Evolutionary conservation across 2,797 vertebrate species (phyloP), one percentile per base, ranked within the genome.

Genomic region (Dryobates pubescens): DNA sequence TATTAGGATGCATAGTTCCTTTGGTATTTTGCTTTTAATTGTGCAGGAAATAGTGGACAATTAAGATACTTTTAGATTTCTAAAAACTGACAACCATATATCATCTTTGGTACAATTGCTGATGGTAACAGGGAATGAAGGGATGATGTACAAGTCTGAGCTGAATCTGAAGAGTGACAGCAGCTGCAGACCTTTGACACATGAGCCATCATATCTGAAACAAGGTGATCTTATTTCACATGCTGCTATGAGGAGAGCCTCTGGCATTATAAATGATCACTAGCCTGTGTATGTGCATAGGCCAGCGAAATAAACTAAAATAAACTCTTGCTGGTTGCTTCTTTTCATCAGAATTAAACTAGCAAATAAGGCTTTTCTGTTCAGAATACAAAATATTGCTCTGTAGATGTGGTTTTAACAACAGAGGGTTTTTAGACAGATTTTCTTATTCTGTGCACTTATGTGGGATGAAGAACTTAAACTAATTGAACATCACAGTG

Each of bases 171-270:
- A 93, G 79, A 91, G 93, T 89, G 80, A 86, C 90, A 97, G 97
- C 96, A 98, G 97, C 97, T 98, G 98, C 97, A 96, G 94, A 92
- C 89, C 85, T 96, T 92, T 94, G 95, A 97, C 86, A 97, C 91
- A 96, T 82, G 96, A 98, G 96, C 90, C 85, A 69, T 81, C 94
- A 82, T 92, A 93, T 97, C 90, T 95, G 93, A 98, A 97, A 97
- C 91, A 94, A 96, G 83, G 71, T 2, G 92, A 97, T 97, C 96
- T 90, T 38, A 89, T 98, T 97, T 97, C 97, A 96, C 86, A 90
- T 88, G 41, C 72, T 54, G 76, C 81, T 93, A 70, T 67, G 86
- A 95, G 89, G 76, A 97, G 90, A 96, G 96, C 95, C 95, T 96
- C 88, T 94, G 81, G 86, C 86, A 53, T 95, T 96, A 81, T 96